Conservation (phyloP, 2,888 invertebrate genomes). For the Catocala fraxini region DNA sequence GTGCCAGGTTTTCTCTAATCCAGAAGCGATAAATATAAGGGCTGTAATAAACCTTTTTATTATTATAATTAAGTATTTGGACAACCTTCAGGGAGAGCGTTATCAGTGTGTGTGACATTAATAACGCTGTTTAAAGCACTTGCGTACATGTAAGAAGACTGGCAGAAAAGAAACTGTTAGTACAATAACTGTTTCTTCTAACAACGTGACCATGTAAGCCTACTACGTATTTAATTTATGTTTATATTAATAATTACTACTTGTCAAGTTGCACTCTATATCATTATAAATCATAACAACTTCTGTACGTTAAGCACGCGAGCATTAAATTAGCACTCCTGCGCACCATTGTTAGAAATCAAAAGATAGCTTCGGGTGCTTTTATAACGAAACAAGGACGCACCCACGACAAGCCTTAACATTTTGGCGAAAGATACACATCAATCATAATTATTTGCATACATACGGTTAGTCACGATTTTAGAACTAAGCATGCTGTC, state of each 20-base stretch:
- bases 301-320: constrained; percentile 45
- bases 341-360: constrained; percentile 48
- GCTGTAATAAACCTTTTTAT: no score
- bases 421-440: constrained; percentile 69
- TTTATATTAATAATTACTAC: constrained; percentile 47
- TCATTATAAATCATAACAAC: constrained; percentile 54
- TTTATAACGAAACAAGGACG: constrained; percentile 56
- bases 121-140: no score
- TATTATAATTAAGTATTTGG: no score
- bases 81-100: no score
- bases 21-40: no score
- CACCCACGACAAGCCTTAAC: constrained; percentile 59
- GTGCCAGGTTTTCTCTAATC: no score
- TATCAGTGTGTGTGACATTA: no score
- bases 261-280: constrained; percentile 44
- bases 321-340: constrained; percentile 51
- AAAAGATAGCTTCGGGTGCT: constrained; percentile 51
- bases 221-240: constrained; percentile 20
- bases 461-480: constrained; percentile 68
- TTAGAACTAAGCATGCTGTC: constrained; percentile 42
- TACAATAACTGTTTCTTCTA: not conserved
- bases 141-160: no score
- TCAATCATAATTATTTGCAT: constrained; percentile 78
- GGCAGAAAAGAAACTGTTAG: not conserved
- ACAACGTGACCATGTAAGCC: constrained; percentile 2